phyloP scores from a whole-genome alignment of 2,797 vertebrate genomes.

The Galagoides demidoff region DNA sequence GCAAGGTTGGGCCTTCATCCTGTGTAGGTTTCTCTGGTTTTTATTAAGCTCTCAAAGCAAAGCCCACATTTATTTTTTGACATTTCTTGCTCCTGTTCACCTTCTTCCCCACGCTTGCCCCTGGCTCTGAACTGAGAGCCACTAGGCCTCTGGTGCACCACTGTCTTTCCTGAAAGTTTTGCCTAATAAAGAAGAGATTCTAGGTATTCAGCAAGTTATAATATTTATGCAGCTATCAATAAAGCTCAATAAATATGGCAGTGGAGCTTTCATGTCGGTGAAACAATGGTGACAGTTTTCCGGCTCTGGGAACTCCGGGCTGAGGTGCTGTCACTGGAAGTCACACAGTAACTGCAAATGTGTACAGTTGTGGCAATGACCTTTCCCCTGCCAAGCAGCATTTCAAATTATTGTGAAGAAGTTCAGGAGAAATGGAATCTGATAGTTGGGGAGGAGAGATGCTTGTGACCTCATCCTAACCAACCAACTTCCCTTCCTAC shows the following conservation, averaged over 20 bases:
- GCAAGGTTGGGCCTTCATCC: neutral
- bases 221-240: neutral
- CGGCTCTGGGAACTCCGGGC: neutral
- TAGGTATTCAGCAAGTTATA: accelerated
- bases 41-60: neutral
- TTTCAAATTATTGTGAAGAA: neutral
- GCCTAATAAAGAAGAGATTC: neutral
- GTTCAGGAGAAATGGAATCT: constrained; percentile 10
- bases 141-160: accelerated
- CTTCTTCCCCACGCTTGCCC: neutral
- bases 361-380: accelerated
- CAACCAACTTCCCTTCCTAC: constrained; percentile 42
- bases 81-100: neutral
- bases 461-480: neutral
- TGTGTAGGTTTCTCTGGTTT: neutral
- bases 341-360: neutral
- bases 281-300: accelerated
- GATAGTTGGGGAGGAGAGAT: neutral
- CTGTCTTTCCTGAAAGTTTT: neutral
- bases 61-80: neutral
- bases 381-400: neutral
- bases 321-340: neutral
- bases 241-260: neutral
- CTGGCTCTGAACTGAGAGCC: neutral
- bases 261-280: accelerated